These are phyloP conservation scores for Dysdera silvatica DNA, from an alignment of 1,140 invertebrate species.

Conservation along the genomic window DNA sequence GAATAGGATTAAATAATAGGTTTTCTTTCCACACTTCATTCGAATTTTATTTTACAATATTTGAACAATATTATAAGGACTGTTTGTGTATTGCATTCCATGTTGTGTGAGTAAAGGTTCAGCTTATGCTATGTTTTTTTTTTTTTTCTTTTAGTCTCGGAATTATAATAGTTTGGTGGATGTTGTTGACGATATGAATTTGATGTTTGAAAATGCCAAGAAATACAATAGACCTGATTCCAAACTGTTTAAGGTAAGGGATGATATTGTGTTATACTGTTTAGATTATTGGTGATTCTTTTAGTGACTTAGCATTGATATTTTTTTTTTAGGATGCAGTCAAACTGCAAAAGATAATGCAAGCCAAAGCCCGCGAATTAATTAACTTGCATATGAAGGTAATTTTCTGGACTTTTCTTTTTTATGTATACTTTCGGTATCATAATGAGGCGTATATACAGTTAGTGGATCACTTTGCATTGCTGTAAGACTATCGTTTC, in stretches of 20 bases:
- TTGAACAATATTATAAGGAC: background rate
- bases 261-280: background rate
- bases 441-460: background rate
- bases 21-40: too few relatives aligned
- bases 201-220: constrained; percentile 98
- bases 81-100: too few relatives aligned
- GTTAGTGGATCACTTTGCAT: background rate
- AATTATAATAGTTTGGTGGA: constrained; percentile 79
- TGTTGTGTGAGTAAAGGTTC: too few relatives aligned
- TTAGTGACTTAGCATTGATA: background rate
- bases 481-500: background rate
- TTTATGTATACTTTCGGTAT: background rate
- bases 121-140: too few relatives aligned
- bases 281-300: background rate
- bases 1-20: too few relatives aligned
- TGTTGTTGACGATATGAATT: constrained; percentile 86
- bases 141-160: constrained; percentile 52
- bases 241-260: constrained; percentile 66
- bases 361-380: constrained; percentile 72
- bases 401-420: background rate
- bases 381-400: constrained; percentile 51
- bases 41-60: constrained; percentile 2
- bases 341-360: constrained; percentile 72
- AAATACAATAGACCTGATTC: constrained; percentile 85
- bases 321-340: constrained; percentile 57